phyloP scores from a whole-genome alignment of 2,888 invertebrate species.

The Trissonchulus sp. region DNA sequence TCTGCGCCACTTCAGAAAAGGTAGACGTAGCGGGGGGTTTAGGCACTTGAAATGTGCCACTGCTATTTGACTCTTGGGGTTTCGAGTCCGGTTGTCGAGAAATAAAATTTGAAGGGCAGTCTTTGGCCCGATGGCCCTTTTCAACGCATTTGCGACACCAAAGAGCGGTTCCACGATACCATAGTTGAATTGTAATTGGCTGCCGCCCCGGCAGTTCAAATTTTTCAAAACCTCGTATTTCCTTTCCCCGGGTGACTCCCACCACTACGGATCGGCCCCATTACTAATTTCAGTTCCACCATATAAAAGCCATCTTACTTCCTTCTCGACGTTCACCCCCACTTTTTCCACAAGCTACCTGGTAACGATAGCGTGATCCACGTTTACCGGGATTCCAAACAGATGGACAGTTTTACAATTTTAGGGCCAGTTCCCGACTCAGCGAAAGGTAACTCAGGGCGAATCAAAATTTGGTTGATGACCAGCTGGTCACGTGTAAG shows the following conservation, averaged over 20 bases:
- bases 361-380: background rate
- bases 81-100: too few species aligned
- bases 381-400: background rate
- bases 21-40: too few species aligned
- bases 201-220: background rate
- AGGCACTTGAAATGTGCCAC: too few species aligned
- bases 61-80: too few species aligned
- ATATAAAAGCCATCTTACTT: background rate
- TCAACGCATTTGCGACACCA: slow-evolving; percentile 2
- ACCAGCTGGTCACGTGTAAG: background rate
- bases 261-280: slow-evolving; percentile 23
- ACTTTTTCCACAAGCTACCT: background rate
- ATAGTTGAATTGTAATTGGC: background rate
- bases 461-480: background rate
- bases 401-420: background rate
- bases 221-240: slow-evolving; percentile 8
- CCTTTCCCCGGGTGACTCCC: background rate
- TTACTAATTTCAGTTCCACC: slow-evolving; percentile 10
- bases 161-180: background rate
- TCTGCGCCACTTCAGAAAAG: too few species aligned
- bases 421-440: background rate
- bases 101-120: too few species aligned
- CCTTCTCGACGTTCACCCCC: background rate
- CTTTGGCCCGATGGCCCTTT: slow-evolving; percentile 17
- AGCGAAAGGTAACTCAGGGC: background rate